Conservation (phyloP, 30 jellyfish, hydroid and myxozoan genomes). For the Cassiopea xamachana region DNA sequence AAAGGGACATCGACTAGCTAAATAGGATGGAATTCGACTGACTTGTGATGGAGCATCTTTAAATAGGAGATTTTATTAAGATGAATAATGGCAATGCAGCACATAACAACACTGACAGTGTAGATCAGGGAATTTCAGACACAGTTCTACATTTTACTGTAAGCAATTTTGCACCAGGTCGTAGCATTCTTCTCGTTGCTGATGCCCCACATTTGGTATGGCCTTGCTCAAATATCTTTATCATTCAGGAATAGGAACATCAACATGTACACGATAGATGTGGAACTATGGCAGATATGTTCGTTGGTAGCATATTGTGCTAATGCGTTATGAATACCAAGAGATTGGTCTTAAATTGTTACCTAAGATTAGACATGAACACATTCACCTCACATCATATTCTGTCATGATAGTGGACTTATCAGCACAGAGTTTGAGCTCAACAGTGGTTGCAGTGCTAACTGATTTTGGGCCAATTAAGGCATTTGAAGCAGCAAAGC, state of each 20-base stretch:
- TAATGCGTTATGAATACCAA: constrained; percentile 5
- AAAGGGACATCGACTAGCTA: background rate
- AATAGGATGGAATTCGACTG: background rate
- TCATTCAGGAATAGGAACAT: background rate
- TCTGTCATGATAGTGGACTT: constrained; percentile 47
- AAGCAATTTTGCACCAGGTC: background rate
- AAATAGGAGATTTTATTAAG: background rate
- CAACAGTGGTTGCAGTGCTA: constrained; percentile 56
- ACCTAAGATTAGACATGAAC: constrained; percentile 51
- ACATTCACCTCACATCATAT: constrained; percentile 15
- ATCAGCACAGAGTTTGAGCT: constrained; percentile 61
- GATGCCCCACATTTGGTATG: background rate
- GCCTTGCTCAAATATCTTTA: background rate
- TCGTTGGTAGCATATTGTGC: constrained; percentile 25
- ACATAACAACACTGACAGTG: background rate
- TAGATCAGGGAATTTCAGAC: background rate
- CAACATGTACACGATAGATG: constrained; percentile 28
- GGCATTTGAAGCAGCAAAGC: constrained; percentile 62
- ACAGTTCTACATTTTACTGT: background rate
- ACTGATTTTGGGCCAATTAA: constrained; percentile 60
- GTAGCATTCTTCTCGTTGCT: background rate
- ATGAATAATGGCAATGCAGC: background rate
- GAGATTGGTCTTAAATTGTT: constrained; percentile 25
- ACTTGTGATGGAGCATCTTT: background rate
- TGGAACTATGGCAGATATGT: constrained; percentile 17